Evolutionary conservation across 2,797 vertebrate genomes (phyloP).

Genomic region (Pteropus rufus): DNA sequence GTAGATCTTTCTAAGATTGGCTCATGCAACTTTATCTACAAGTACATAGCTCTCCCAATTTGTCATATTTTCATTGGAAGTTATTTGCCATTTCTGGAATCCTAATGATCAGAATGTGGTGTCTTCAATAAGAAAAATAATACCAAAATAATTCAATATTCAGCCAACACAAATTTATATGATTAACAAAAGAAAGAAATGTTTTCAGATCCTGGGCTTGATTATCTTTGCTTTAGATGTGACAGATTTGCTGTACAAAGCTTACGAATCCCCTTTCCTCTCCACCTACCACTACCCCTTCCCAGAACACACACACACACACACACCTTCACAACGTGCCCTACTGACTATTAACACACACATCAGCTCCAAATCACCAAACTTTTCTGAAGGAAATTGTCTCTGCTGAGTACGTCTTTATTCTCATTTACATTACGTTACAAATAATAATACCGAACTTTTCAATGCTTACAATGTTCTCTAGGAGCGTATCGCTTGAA

Average conservation of each 20-base stretch:
- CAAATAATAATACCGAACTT: not conserved
- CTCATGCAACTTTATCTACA: not conserved
- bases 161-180: conserved; percentile 19
- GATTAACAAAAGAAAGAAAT: conserved; percentile 17
- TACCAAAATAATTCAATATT: not conserved
- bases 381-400: conserved; percentile 23
- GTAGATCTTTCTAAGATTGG: not conserved
- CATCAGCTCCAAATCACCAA: not conserved
- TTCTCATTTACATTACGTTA: conserved; percentile 20
- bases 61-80: conserved; percentile 15
- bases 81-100: conserved; percentile 42
- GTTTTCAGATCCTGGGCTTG: not conserved
- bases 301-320: too few relatives aligned
- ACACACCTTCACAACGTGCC: not conserved
- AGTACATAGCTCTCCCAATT: not conserved
- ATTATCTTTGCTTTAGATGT: conserved; percentile 41
- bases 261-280: not conserved
- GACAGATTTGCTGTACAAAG: not conserved
- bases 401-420: conserved; percentile 46
- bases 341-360: not conserved
- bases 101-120: not conserved
- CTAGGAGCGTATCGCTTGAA: conserved; percentile 60
- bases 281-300: not conserved
- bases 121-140: conserved; percentile 35
- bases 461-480: conserved; percentile 62